These are phyloP conservation scores for Orthochromis malagaraziensis DNA, from an alignment of 2,113 vertebrate species.

Conservation along the genomic window DNA sequence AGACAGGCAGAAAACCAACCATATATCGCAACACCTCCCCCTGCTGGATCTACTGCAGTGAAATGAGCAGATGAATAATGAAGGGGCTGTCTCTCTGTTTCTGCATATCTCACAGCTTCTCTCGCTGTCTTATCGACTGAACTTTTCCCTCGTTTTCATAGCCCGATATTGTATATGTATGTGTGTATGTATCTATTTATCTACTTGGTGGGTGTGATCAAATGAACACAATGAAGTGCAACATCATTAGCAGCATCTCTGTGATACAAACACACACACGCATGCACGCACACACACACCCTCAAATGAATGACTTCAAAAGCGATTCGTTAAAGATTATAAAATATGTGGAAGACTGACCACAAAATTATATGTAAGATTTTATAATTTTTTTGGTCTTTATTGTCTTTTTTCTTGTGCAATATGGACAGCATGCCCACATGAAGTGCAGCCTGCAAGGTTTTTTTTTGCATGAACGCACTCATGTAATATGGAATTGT, in stretches of 20 bases:
- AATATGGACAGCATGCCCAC: not conserved
- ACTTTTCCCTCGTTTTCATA: not conserved
- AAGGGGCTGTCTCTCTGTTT: not conserved
- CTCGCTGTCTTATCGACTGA: not conserved
- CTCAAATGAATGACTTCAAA: not conserved
- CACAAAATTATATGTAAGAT: not conserved
- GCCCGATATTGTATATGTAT: not conserved
- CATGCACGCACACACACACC: not conserved
- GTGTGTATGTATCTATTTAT: not conserved
- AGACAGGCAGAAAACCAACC: constrained; percentile 20
- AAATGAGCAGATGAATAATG: constrained; percentile 63
- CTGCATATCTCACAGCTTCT: not conserved
- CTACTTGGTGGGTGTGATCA: not conserved
- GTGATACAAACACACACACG: not conserved
- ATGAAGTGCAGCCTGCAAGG: not conserved
- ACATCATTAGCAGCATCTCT: not conserved
- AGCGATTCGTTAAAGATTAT: not conserved
- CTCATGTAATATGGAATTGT: not conserved
- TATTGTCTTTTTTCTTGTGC: not conserved
- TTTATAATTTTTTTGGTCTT: not conserved
- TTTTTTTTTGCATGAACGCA: not conserved
- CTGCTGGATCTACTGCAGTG: constrained; percentile 76
- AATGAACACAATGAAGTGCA: constrained; percentile 46
- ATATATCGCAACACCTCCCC: constrained; percentile 82
- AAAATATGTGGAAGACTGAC: not conserved